Evolutionary conservation across 2,888 invertebrate genomes (phyloP).

Genomic region (Amblyjoppa fuscipennis): DNA sequence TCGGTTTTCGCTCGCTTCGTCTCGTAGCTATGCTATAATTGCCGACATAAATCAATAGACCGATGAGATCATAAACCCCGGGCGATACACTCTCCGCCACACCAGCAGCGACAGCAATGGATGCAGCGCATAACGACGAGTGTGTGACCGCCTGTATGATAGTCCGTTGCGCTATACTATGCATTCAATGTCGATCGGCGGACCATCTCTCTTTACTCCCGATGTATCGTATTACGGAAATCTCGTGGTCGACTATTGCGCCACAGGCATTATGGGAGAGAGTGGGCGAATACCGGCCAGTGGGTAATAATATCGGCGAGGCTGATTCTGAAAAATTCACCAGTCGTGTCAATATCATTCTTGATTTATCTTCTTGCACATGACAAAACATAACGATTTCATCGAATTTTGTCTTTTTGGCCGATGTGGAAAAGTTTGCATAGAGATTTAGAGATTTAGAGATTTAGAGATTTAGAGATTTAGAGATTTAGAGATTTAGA

Average conservation of each 20-base stretch:
- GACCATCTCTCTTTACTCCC: conserved; percentile 63
- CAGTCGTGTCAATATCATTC: too few species aligned
- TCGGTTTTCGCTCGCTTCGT: conserved; percentile 39
- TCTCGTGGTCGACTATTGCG: conserved; percentile 30
- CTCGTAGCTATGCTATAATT: conserved; percentile 84
- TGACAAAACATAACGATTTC: too few species aligned
- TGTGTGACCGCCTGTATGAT: conserved; percentile 69
- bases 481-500: too few species aligned
- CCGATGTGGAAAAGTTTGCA: too few species aligned
- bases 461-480: too few species aligned
- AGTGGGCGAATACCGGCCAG: too few species aligned
- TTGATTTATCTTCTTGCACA: too few species aligned
- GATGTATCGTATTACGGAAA: conserved; percentile 72
- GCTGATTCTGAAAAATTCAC: too few species aligned
- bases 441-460: too few species aligned
- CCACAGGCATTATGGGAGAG: background rate
- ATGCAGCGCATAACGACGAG: conserved; percentile 77
- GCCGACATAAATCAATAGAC: conserved; percentile 85
- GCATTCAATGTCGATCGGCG: conserved; percentile 83
- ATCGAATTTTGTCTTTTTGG: too few species aligned
- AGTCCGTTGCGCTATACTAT: conserved; percentile 68
- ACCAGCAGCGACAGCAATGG: conserved; percentile 64
- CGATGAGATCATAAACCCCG: conserved; percentile 85
- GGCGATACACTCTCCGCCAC: conserved; percentile 82
- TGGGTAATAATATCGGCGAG: too few species aligned